Evolutionary conservation across 2,888 invertebrate species (phyloP), one percentile per base, ranked within the genome.

Genomic region (Caenorhabditis sulstoni): DNA sequence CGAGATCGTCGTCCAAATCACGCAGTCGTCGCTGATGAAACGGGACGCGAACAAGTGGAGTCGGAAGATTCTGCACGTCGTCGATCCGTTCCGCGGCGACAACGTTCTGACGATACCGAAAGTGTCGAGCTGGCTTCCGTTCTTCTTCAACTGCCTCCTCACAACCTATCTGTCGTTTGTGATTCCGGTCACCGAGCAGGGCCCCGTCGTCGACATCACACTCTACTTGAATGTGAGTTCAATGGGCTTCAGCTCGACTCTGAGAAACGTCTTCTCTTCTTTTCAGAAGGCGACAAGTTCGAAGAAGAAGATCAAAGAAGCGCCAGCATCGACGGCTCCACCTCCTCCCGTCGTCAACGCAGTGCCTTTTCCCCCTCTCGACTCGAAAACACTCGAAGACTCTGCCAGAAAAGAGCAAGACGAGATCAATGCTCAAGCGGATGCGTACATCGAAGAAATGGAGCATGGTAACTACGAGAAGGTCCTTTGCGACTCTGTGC

Each of bases 121-220:
- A 53, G 61, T 79, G 0, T 81, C 79, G 23, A 74, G 81, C 16
- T 83, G 79, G 61, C 65, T 61, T 35, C 66, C 71, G 22, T 82
- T 71, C 61, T 83, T 77, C 47, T 68, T 83, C 65, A 85, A 85
- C 61, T 85, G 85, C 47, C 62, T 85, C 11, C 62, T 85, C 3
- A 45, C 58, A 0, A 73, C 81, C 1, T 83, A 44, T 23, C 1
- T 65, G 1, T 59, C 67, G 11, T 80, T 80, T 35, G 47, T 68
- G n/a, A 67, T 83, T 62, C 83, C 83, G 0, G 39, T 78, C 16
- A 78, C 52, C 16, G n/a, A 47, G 7, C 11, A 59, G 29, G 75
- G 75, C 12, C 71, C 81, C 0, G 0, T 81, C 14, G 49, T 65
- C 1, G 47, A 58, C 11, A 29, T 81, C n/a, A 14, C 14, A 2